A percentile compares a stretch with the other conserved stretches of the same genome.
These are phyloP conservation scores for Lagorchestes hirsutus DNA, from an alignment of 2,797 vertebrate species.

Conservation along the genomic window DNA sequence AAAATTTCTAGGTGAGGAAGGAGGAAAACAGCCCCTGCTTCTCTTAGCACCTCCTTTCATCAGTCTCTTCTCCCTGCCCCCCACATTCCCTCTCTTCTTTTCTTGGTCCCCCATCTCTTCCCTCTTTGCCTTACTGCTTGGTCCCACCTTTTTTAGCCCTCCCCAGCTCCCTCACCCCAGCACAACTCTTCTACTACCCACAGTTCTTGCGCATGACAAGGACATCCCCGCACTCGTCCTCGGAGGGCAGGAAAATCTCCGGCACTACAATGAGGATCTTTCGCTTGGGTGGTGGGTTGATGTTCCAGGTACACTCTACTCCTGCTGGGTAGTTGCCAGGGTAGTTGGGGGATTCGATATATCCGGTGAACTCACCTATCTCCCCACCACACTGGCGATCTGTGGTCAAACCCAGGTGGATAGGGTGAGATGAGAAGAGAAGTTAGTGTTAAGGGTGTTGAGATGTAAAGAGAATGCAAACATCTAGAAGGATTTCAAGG, in stretches of 20 bases:
- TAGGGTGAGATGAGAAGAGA: slow-evolving; percentile 35
- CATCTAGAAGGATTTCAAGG: neutral
- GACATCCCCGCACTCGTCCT: slow-evolving; percentile 98
- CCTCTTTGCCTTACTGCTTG: neutral
- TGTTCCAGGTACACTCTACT: slow-evolving; percentile 97
- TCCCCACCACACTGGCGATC: slow-evolving; percentile 97
- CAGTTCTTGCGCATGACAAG: slow-evolving; percentile 99
- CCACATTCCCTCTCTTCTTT: neutral
- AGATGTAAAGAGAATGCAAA: neutral
- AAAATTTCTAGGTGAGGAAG: slow-evolving; percentile 12
- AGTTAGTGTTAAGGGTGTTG: slow-evolving; percentile 56
- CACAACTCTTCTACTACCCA: slow-evolving; percentile 86
- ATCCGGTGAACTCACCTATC: slow-evolving; percentile 97
- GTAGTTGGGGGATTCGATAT: slow-evolving; percentile 99
- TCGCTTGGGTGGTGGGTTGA: slow-evolving; percentile 98
- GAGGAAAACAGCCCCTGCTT: neutral
- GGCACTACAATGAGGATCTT: slow-evolving; percentile 99
- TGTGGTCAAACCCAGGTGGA: slow-evolving; percentile 78
- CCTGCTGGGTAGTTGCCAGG: slow-evolving; percentile 98
- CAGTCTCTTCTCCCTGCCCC: slow-evolving; percentile 4
- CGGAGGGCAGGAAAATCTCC: slow-evolving; percentile 97
- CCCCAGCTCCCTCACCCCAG: slow-evolving; percentile 39
- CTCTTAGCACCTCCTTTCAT: neutral
- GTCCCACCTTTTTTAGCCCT: neutral
- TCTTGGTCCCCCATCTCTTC: neutral